phyloP scores from a whole-genome alignment of 2,888 invertebrate genomes.

The Eristalis tenax region DNA sequence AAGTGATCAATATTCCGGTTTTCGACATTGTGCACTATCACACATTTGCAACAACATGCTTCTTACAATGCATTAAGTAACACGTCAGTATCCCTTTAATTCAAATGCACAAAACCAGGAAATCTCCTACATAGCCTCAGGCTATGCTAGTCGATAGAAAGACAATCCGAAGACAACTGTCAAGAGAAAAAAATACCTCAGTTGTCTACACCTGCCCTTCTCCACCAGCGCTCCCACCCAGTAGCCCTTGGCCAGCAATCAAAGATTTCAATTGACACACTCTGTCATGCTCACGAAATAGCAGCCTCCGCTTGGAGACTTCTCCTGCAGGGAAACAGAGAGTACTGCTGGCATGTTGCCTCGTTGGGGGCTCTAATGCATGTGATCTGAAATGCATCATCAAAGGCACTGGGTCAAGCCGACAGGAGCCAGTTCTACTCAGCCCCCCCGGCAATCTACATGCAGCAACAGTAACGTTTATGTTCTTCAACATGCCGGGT shows the following conservation, averaged over 20 bases:
- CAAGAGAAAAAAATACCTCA: background rate
- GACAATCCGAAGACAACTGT: background rate
- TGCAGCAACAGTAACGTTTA: slow-evolving; percentile 12
- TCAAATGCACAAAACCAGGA: background rate
- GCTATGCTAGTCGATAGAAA: background rate
- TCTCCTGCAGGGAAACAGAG: background rate
- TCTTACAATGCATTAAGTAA: too few relatives aligned
- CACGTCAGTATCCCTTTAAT: background rate
- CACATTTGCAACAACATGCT: too few relatives aligned
- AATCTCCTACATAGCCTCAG: background rate
- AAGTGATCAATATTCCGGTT: too few relatives aligned
- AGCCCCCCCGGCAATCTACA: background rate
- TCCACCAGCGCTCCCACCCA: background rate
- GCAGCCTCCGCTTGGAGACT: background rate
- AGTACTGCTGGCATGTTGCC: slow-evolving; percentile 22
- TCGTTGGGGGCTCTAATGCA: background rate
- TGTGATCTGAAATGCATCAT: slow-evolving; percentile 16
- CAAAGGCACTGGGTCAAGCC: slow-evolving; percentile 28
- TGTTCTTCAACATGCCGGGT: slow-evolving; percentile 18
- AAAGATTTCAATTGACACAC: slow-evolving; percentile 50
- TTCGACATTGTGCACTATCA: too few relatives aligned
- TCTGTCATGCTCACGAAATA: slow-evolving; percentile 48
- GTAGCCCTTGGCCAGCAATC: slow-evolving; percentile 30
- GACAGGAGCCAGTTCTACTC: background rate
- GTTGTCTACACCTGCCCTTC: background rate